phyloP scores from a whole-genome alignment of 2,888 invertebrate species.

The Folsomia manolachei region DNA sequence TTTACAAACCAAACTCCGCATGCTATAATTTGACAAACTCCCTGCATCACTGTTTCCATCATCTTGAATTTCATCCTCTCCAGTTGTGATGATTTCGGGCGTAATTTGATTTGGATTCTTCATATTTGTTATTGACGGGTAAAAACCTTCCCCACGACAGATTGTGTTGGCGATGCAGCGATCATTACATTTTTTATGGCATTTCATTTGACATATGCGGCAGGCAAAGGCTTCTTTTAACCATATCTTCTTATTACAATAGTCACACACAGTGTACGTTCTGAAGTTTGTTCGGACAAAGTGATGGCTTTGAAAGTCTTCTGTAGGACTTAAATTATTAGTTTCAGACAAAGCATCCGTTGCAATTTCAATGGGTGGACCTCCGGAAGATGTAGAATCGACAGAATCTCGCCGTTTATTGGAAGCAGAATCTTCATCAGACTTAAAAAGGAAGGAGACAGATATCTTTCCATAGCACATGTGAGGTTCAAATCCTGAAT shows the following conservation, averaged over 20 bases:
- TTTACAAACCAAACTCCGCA: not conserved
- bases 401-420: slow-evolving; percentile 40
- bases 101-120: slow-evolving; percentile 20
- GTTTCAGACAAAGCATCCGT: slow-evolving; percentile 26
- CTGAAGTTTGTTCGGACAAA: slow-evolving; percentile 86
- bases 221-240: slow-evolving; percentile 93
- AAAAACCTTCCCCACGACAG: slow-evolving; percentile 55
- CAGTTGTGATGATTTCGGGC: slow-evolving; percentile 4
- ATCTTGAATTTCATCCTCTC: not conserved
- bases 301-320: slow-evolving; percentile 57
- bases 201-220: slow-evolving; percentile 80
- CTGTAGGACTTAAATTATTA: slow-evolving; percentile 55
- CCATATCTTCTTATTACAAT: slow-evolving; percentile 96
- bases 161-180: slow-evolving; percentile 74
- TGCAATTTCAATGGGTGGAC: slow-evolving; percentile 37
- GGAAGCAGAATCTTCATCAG: slow-evolving; percentile 39
- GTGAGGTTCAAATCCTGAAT: slow-evolving; percentile 86
- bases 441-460: slow-evolving; percentile 67
- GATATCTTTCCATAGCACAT: slow-evolving; percentile 89
- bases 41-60: not conserved
- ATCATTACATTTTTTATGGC: slow-evolving; percentile 91
- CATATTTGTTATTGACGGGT: slow-evolving; percentile 13
- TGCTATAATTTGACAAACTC: not conserved
- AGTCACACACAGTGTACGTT: slow-evolving; percentile 84
- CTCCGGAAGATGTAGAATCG: slow-evolving; percentile 19